These are phyloP conservation scores for Panzeria rudis DNA, from an alignment of 2,888 invertebrate species.

Conservation along the genomic window DNA sequence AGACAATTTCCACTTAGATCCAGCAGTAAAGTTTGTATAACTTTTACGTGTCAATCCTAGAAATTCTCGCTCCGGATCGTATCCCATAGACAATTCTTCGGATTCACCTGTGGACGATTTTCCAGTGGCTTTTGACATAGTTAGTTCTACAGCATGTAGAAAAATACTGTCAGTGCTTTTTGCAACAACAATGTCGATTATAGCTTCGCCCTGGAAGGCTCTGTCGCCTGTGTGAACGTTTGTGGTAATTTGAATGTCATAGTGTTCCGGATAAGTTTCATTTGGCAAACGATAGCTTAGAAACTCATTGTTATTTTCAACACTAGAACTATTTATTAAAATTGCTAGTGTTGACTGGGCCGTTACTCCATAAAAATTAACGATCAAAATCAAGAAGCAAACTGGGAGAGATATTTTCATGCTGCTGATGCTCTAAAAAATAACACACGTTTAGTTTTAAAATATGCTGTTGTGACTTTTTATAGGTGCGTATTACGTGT, in stretches of 20 bases:
- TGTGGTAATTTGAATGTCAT: constrained; percentile 82
- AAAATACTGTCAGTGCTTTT: constrained; percentile 75
- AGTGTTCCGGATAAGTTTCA: constrained; percentile 85
- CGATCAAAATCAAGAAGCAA: too few species aligned
- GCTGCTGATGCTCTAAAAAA: not conserved
- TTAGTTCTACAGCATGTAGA: constrained; percentile 77
- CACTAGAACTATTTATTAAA: too few species aligned
- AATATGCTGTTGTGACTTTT: not conserved
- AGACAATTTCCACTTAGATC: constrained; percentile 84
- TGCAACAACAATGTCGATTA: constrained; percentile 75
- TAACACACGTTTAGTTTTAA: not conserved
- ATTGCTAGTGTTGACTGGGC: too few species aligned
- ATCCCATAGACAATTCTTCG: constrained; percentile 16
- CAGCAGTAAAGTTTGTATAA: constrained; percentile 62
- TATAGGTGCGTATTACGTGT: too few species aligned
- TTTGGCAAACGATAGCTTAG: constrained; percentile 84
- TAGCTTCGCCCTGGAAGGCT: constrained; percentile 76
- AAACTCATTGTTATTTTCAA: too few species aligned
- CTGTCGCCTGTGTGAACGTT: constrained; percentile 75
- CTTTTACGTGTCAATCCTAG: constrained; percentile 73
- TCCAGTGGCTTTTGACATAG: constrained; percentile 71
- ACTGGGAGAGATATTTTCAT: not conserved
- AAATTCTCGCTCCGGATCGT: constrained; percentile 77
- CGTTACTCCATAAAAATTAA: too few species aligned
- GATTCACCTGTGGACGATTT: constrained; percentile 45